phyloP scores from a whole-genome alignment of 1,140 invertebrate genomes.

The Chelonus insularis region DNA sequence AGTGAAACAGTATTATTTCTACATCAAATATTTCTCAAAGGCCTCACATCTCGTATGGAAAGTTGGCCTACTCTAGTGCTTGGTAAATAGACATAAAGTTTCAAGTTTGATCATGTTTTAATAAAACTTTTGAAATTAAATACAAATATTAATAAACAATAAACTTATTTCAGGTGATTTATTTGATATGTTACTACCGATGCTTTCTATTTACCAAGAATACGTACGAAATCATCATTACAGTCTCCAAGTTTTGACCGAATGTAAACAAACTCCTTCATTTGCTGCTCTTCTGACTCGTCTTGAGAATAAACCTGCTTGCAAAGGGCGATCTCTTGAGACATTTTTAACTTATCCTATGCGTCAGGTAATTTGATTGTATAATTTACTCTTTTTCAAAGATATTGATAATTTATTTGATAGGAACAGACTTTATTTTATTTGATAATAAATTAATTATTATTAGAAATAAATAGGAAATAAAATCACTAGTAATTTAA shows the following conservation, averaged over 20 bases:
- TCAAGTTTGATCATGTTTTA: too few relatives aligned
- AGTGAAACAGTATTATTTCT: conserved; percentile 92
- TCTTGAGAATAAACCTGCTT: conserved; percentile 84
- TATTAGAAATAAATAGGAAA: too few relatives aligned
- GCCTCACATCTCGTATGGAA: conserved; percentile 88
- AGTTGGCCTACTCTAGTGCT: conserved; percentile 90
- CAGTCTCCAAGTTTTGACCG: conserved; percentile 90
- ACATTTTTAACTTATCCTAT: conserved; percentile 93
- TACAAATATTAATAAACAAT: not conserved
- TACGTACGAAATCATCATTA: conserved; percentile 94
- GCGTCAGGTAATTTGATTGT: conserved; percentile 78
- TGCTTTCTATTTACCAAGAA: conserved; percentile 94
- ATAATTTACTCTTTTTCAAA: too few relatives aligned
- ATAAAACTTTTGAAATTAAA: not conserved
- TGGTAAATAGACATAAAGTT: conserved; percentile 67
- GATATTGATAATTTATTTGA: too few relatives aligned
- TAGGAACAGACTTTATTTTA: too few relatives aligned
- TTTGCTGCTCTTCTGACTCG: conserved; percentile 82
- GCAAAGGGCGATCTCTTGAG: conserved; percentile 83
- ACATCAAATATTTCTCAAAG: conserved; percentile 94
- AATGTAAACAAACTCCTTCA: conserved; percentile 85
- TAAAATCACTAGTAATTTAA: too few relatives aligned
- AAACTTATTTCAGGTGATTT: conserved; percentile 73
- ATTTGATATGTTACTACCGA: conserved; percentile 91
- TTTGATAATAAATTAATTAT: too few relatives aligned